Conservation (phyloP, 2,888 invertebrate genomes). For the Scaptomyza cyrtandrae region DNA sequence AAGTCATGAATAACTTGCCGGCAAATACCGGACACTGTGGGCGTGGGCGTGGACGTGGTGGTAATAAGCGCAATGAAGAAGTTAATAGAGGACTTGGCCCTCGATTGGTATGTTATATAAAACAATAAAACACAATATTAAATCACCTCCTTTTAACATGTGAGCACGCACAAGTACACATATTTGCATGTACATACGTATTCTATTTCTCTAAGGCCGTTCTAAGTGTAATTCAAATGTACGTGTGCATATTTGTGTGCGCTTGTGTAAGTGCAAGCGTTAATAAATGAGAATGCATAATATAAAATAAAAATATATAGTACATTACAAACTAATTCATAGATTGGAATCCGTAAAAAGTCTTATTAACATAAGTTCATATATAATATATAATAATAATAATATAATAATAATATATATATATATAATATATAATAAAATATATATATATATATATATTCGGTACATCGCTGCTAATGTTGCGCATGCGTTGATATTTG, state of each 20-base stretch:
- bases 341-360: background rate
- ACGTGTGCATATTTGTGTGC: background rate
- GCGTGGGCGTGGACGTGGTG: slow-evolving; percentile 50
- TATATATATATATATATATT: too few relatives aligned
- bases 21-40: slow-evolving; percentile 32
- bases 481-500: background rate
- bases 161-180: background rate
- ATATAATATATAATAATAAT: too few relatives aligned
- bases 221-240: background rate
- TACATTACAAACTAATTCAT: background rate
- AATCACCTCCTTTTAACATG: background rate
- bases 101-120: slow-evolving; percentile 38
- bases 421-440: too few relatives aligned
- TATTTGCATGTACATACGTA: background rate
- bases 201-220: background rate
- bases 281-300: background rate
- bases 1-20: slow-evolving; percentile 48
- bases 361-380: background rate
- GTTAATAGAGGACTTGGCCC: background rate
- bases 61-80: slow-evolving; percentile 23
- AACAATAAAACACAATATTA: background rate
- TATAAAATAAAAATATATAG: background rate
- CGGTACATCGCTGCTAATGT: background rate
- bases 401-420: too few relatives aligned
- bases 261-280: background rate